Evolutionary conservation across 2,113 vertebrate genomes (phyloP).

Genomic region (Myxocyprinus asiaticus): DNA sequence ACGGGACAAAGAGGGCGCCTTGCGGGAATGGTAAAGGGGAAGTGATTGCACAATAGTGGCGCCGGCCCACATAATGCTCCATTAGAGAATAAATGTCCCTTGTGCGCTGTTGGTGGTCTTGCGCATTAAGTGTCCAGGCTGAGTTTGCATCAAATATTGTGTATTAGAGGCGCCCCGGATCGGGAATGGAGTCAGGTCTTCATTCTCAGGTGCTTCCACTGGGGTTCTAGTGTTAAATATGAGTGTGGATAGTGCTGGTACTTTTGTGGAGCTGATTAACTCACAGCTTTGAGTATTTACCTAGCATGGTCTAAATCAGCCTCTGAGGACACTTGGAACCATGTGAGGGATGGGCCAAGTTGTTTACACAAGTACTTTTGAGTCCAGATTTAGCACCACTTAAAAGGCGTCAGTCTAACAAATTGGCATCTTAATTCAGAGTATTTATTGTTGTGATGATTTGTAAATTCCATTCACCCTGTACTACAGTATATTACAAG

Average conservation of each 20-base stretch:
- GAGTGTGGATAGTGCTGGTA: slow-evolving; percentile 34
- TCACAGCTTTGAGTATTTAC: slow-evolving; percentile 23
- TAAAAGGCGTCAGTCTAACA: neutral
- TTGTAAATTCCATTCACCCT: neutral
- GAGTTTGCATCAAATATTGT: neutral
- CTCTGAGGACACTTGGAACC: neutral
- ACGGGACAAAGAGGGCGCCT: slow-evolving; percentile 37
- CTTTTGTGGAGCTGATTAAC: slow-evolving; percentile 60
- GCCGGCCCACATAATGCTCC: slow-evolving; percentile 40
- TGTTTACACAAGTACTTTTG: no score
- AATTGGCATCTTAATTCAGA: neutral
- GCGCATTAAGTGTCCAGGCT: slow-evolving; percentile 3
- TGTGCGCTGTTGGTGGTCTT: neutral
- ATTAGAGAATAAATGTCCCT: slow-evolving; percentile 53
- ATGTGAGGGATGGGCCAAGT: neutral
- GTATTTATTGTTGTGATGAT: neutral
- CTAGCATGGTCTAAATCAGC: no score
- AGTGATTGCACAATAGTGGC: slow-evolving; percentile 27
- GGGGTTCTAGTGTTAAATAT: slow-evolving; percentile 61
- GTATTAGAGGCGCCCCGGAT: neutral
- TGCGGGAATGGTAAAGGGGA: slow-evolving; percentile 17
- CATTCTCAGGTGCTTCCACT: slow-evolving; percentile 43
- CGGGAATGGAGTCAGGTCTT: slow-evolving; percentile 50
- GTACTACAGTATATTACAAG: no score
- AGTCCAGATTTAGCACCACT: slow-evolving; percentile 2